Evolutionary conservation across 2,113 vertebrate genomes (phyloP), one percentile per base, ranked within the genome.

Genomic region (Sisor rabdophorus): DNA sequence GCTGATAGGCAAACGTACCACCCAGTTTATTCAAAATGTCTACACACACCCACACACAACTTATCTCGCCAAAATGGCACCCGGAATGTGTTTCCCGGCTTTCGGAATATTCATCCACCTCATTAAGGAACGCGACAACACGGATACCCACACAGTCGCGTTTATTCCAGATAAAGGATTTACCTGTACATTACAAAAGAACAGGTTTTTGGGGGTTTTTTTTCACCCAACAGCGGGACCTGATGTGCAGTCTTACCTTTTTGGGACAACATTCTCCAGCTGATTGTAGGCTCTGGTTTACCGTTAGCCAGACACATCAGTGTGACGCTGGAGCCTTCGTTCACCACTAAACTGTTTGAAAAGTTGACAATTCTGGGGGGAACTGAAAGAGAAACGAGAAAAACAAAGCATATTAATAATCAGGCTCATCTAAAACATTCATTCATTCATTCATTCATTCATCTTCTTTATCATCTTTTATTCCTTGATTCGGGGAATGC

Each of bases 341-440:
- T 93, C 52, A 93, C 91, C 79, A 88, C 87, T 6, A 92, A 71
- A 30, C 90, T 89, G 77, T 77, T 88, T 8, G 92, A 89, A 69
- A 93, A 71, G 81, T 90, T 92, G 85, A 88, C 84, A 77, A 93
- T 93, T 85, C 91, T 91, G 8, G 92, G 92, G 55, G 92, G 91
- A 47, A 93, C 92, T 93, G 61, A 70, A 80, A 76, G 16, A 61
- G 81, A 79, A 74, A 56, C 8, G 69, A 40, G n/a, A 50, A 56
- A 76, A 74, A 20, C 17, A 50, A 24, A 0, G 15, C 47, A 68
- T 68, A 50, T 50, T 53, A 53, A 0, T 9, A n/a, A 28, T 30
- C 16, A 48, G 28, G n/a, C 3, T 36, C 32, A 36, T 44, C 40
- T 10, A 44, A 44, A 44, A 44, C 9, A 44, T 44, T 10, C 10